Percentiles rank a stretch among this genome's conserved stretches.
phyloP scores from a whole-genome alignment of 1,140 invertebrate species.

The Magallana angulata region DNA sequence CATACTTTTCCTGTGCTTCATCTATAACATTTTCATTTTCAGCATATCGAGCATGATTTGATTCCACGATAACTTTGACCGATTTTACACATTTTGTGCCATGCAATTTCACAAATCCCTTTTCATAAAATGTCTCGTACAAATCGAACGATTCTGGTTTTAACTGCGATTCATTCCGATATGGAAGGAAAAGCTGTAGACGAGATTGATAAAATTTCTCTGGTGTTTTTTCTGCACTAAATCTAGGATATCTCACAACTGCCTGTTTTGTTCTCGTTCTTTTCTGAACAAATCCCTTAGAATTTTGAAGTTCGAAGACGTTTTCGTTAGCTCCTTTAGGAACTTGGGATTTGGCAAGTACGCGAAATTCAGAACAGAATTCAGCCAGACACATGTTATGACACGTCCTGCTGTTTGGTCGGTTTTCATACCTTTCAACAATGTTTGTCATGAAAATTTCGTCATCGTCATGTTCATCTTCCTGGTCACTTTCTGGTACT shows the following conservation, averaged over 20 bases:
- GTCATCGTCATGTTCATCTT: neutral
- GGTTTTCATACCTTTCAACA: no score
- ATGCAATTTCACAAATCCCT: constrained; percentile 42
- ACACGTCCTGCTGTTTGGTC: neutral
- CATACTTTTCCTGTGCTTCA: constrained; percentile 7
- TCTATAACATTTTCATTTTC: constrained; percentile 12
- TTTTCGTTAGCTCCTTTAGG: constrained; percentile 18
- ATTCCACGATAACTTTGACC: no score
- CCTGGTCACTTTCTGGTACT: neutral
- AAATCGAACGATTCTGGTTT: no score
- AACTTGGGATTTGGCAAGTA: constrained; percentile 41
- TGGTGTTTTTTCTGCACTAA: no score
- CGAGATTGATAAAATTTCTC: no score
- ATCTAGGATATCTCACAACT: no score
- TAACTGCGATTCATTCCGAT: no score
- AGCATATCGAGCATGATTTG: no score
- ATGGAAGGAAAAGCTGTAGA: no score
- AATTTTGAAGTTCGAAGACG: constrained; percentile 3
- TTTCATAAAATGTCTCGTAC: constrained; percentile 41
- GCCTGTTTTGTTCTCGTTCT: neutral
- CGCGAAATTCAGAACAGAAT: constrained; percentile 53
- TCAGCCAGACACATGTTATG: constrained; percentile 35
- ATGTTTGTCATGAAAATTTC: neutral
- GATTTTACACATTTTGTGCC: neutral
- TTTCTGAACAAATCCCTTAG: constrained; percentile 46